Conservation (phyloP, 2,888 invertebrate genomes). For the Portevinia maculata region DNA sequence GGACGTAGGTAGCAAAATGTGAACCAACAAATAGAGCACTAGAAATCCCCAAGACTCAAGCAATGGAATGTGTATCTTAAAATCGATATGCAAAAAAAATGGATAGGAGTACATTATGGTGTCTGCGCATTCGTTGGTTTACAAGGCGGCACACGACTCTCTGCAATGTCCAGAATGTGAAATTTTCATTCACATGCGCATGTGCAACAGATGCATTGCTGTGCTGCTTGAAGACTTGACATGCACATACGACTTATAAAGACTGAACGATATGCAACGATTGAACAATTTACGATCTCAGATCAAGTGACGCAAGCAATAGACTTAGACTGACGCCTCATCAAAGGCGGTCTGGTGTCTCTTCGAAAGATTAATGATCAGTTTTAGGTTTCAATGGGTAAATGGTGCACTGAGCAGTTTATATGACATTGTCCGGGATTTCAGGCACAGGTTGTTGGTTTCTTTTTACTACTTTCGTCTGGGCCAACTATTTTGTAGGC, state of each 20-base stretch:
- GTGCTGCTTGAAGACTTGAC: constrained; percentile 58
- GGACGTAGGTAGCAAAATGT: constrained; percentile 65
- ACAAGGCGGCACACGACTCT: constrained; percentile 48
- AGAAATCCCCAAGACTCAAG: constrained; percentile 9
- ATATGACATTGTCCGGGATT: constrained; percentile 68
- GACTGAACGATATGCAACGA: constrained; percentile 61
- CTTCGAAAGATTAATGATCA: constrained; percentile 68
- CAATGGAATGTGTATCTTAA: constrained; percentile 49
- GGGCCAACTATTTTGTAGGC: constrained; percentile 64
- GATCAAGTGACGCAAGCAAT: constrained; percentile 63
- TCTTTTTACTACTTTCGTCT: constrained; percentile 5
- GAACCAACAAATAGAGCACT: constrained; percentile 35
- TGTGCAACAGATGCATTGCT: constrained; percentile 40
- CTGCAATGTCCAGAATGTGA: constrained; percentile 43
- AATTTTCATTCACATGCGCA: constrained; percentile 48
- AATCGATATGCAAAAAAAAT: constrained; percentile 45
- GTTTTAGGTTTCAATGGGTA: constrained; percentile 61
- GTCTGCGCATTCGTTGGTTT: constrained; percentile 31
- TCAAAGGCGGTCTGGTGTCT: constrained; percentile 66
- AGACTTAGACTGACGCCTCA: constrained; percentile 61
- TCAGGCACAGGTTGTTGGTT: constrained; percentile 49
- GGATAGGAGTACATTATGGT: constrained; percentile 10
- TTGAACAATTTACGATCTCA: constrained; percentile 68
- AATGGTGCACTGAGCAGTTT: constrained; percentile 55
- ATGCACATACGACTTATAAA: constrained; percentile 11